Conservation (phyloP, 2,113 vertebrate genomes). For the Microtus pennsylvanicus region DNA sequence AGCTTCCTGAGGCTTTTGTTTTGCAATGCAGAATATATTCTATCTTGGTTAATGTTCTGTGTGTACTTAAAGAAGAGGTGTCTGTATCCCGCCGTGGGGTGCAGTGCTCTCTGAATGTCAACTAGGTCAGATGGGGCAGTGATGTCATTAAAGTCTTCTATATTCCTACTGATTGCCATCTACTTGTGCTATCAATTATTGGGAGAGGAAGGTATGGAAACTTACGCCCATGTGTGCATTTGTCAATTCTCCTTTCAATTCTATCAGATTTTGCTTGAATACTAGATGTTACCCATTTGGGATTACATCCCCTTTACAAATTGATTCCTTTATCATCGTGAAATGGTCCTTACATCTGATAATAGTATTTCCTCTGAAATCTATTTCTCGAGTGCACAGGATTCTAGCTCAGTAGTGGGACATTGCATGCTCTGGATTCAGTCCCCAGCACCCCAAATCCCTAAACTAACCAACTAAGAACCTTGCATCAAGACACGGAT, state of each 20-base stretch:
- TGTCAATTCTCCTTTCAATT: neutral
- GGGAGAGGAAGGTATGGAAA: neutral
- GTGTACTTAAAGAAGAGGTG: neutral
- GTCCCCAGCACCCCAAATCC: neutral
- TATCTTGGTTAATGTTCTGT: neutral
- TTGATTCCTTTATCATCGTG: neutral
- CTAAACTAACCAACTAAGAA: neutral
- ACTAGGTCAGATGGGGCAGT: neutral
- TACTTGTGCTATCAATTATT: neutral
- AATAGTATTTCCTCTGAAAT: neutral
- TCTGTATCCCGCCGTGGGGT: neutral
- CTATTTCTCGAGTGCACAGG: neutral
- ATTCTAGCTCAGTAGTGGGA: neutral
- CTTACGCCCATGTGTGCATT: neutral
- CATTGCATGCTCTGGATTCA: neutral
- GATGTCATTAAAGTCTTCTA: neutral
- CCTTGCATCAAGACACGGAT: neutral
- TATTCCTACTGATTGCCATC: neutral
- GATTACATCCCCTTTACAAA: constrained; percentile 11
- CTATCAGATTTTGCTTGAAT: neutral
- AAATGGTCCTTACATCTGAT: neutral
- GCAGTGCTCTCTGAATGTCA: neutral
- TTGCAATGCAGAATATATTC: neutral
- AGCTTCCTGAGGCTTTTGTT: neutral
- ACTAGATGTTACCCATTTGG: neutral